These are phyloP conservation scores for Galaxea fascicularis DNA, from an alignment of 92 coral and sea anemone genomes.

Conservation along the genomic window DNA sequence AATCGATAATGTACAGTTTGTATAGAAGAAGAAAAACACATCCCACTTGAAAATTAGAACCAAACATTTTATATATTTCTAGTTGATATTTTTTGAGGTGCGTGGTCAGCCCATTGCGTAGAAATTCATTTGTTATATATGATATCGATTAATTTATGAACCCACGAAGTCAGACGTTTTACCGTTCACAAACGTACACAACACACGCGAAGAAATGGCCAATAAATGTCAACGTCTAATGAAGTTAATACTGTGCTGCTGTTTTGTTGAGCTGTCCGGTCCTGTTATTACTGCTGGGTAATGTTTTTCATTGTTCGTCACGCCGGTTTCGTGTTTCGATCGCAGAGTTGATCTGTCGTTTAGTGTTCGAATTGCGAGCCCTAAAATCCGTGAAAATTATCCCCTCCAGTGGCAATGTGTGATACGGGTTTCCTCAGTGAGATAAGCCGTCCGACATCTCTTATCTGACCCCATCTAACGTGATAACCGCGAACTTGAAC, in stretches of 20 bases:
- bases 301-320: neutral
- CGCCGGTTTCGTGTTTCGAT: constrained; percentile 9
- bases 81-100: constrained; percentile 58
- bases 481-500: constrained; percentile 34
- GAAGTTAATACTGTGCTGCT: neutral
- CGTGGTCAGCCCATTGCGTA: constrained; percentile 40
- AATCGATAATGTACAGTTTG: constrained; percentile 38
- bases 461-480: constrained; percentile 64
- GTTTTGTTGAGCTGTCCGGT: neutral
- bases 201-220: constrained; percentile 28
- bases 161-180: constrained; percentile 27
- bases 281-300: constrained; percentile 8
- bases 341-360: neutral
- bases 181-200: constrained; percentile 9
- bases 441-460: constrained; percentile 20
- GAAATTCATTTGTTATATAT: constrained; percentile 66
- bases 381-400: neutral
- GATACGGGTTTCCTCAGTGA: constrained; percentile 41
- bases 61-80: constrained; percentile 65
- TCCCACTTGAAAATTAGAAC: constrained; percentile 47
- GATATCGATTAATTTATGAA: constrained; percentile 74
- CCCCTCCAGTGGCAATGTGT: neutral
- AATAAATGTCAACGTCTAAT: constrained; percentile 30
- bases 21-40: constrained; percentile 45
- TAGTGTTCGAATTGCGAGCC: neutral